These are phyloP conservation scores for Hassar affinis DNA, from an alignment of 2,113 vertebrate genomes.

Conservation along the genomic window DNA sequence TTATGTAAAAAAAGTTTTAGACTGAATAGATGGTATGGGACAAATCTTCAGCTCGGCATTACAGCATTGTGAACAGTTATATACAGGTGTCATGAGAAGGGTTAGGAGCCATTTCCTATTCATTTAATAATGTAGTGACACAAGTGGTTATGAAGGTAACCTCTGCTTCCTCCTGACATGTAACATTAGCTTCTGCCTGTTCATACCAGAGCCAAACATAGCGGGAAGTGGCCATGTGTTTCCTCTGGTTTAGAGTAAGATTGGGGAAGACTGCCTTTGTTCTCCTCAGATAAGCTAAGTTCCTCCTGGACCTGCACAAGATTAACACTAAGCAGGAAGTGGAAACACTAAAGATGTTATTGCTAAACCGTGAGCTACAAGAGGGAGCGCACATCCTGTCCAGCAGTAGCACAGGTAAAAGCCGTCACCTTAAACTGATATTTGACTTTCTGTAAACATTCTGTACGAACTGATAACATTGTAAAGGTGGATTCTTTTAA, in stretches of 20 bases:
- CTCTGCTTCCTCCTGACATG: constrained; percentile 48
- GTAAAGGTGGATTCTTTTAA: neutral
- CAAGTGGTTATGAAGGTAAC: neutral
- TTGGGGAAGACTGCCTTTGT: constrained; percentile 53
- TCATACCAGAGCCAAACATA: constrained; percentile 41
- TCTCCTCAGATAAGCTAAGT: constrained; percentile 64
- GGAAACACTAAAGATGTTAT: constrained; percentile 56
- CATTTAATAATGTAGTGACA: neutral
- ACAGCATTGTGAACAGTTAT: neutral
- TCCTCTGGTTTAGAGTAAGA: constrained; percentile 52
- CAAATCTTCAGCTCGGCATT: neutral
- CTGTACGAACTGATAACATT: neutral
- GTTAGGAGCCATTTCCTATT: neutral
- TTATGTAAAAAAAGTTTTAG: constrained; percentile 48
- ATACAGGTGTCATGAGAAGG: neutral
- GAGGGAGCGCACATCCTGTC: constrained; percentile 52
- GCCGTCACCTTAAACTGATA: neutral
- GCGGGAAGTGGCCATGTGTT: constrained; percentile 37
- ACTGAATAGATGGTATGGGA: neutral
- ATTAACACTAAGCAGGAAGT: constrained; percentile 60
- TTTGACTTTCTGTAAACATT: neutral
- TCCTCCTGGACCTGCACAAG: constrained; percentile 45
- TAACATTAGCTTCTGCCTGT: constrained; percentile 21
- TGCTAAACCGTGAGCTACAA: constrained; percentile 36
- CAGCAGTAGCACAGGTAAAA: neutral